phyloP scores from a whole-genome alignment of 1,140 invertebrate genomes.

The Neoseiulus cucumeris region DNA sequence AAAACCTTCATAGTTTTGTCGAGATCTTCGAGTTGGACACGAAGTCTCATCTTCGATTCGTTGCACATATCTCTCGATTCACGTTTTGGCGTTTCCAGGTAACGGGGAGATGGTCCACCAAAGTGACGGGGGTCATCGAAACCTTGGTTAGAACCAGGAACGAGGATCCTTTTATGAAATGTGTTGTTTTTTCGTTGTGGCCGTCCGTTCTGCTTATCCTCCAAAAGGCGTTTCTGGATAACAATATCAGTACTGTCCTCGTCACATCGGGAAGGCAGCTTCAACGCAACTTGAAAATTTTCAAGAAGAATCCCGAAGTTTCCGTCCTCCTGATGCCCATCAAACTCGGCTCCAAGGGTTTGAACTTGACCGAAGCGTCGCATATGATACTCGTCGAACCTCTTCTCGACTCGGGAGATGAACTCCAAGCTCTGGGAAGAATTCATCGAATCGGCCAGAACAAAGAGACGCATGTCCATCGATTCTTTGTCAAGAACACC shows the following conservation, averaged over 20 bases:
- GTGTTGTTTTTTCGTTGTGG: conserved; percentile 54
- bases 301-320: conserved; percentile 24
- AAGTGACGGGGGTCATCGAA: conserved; percentile 44
- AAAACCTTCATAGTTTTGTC: no score
- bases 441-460: conserved; percentile 59
- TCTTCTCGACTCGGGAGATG: conserved; percentile 46
- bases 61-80: no score
- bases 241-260: conserved; percentile 36
- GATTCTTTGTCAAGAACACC: conserved; percentile 43
- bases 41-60: no score
- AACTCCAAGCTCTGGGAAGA: conserved; percentile 53
- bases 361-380: conserved; percentile 56
- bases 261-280: conserved; percentile 25
- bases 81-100: no score
- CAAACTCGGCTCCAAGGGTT: conserved; percentile 45
- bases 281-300: conserved; percentile 24
- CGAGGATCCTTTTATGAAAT: conserved; percentile 39
- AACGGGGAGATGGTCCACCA: conserved; percentile 43
- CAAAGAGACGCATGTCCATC: conserved; percentile 42
- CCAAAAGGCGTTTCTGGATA: conserved; percentile 36
- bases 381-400: conserved; percentile 57
- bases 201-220: conserved; percentile 39
- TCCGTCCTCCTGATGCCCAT: conserved; percentile 44
- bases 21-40: no score
- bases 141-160: conserved; percentile 36